These are phyloP conservation scores for Vulpes vulpes DNA, from an alignment of 2,113 vertebrate species.

Conservation along the genomic window DNA sequence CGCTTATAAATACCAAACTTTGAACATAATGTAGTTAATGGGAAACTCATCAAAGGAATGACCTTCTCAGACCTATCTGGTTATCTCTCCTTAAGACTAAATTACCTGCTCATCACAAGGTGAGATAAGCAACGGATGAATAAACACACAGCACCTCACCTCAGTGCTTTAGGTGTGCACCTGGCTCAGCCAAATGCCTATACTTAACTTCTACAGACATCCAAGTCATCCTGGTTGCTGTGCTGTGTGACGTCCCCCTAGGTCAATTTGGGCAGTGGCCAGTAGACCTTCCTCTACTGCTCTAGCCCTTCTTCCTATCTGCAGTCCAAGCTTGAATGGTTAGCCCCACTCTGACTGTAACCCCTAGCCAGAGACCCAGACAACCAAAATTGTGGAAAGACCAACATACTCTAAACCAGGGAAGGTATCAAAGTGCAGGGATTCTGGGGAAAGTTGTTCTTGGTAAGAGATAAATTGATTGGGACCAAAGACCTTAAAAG, in stretches of 20 bases:
- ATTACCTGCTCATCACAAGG: not conserved
- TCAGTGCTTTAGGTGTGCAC: not conserved
- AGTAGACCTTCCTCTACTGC: not conserved
- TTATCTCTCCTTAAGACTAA: not conserved
- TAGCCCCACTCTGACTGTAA: not conserved
- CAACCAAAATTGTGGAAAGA: not conserved
- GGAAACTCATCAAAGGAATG: not conserved
- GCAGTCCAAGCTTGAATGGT: not conserved
- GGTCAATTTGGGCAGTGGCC: not conserved
- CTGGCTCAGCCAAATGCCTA: not conserved
- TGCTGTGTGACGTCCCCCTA: not conserved
- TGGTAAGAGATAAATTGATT: not conserved
- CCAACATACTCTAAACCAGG: fast-evolving
- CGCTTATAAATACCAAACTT: not conserved
- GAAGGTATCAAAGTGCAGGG: no score
- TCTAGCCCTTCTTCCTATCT: not conserved
- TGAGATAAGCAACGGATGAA: not conserved
- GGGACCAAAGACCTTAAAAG: not conserved
- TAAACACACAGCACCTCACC: not conserved
- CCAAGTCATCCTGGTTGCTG: not conserved
- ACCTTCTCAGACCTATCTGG: not conserved
- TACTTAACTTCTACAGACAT: not conserved
- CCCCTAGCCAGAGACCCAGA: not conserved
- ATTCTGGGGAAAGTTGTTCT: not conserved
- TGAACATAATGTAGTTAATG: not conserved